phyloP scores from a whole-genome alignment of 2,113 vertebrate genomes.

The Butorides virescens region DNA sequence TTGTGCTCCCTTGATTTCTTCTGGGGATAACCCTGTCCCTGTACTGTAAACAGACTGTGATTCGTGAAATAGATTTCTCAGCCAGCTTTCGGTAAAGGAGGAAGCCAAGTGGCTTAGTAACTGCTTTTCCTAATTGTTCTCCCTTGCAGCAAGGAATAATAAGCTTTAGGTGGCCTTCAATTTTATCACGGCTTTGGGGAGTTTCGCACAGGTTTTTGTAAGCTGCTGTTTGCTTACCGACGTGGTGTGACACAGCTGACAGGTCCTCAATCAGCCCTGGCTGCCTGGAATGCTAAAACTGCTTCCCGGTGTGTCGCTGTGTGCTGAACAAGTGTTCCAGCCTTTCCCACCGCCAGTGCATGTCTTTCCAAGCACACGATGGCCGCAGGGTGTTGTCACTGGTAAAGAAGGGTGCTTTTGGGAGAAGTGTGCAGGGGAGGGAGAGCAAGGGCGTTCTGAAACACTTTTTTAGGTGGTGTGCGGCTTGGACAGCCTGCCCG shows the following conservation, averaged over 20 bases:
- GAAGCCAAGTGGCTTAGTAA: rapidly evolving
- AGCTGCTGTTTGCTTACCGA: neutral
- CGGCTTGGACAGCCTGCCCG: rapidly evolving
- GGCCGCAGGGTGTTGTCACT: rapidly evolving
- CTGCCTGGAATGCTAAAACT: rapidly evolving
- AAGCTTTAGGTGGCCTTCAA: neutral
- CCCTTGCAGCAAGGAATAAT: neutral
- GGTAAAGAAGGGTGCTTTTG: rapidly evolving
- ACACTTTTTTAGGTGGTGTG: rapidly evolving
- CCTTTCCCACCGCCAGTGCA: rapidly evolving
- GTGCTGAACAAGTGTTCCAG: rapidly evolving
- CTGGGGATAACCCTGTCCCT: neutral
- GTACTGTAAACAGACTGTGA: neutral
- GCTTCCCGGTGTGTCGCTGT: rapidly evolving
- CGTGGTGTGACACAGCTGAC: rapidly evolving
- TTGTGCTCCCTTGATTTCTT: neutral
- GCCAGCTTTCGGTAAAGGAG: neutral
- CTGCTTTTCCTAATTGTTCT: neutral
- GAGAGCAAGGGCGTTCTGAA: neutral
- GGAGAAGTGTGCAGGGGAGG: rapidly evolving
- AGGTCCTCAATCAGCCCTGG: rapidly evolving
- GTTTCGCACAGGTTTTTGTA: rapidly evolving
- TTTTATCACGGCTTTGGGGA: neutral
- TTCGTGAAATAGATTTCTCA: neutral
- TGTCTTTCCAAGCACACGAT: rapidly evolving